These are phyloP conservation scores for Siniperca undulata DNA, from an alignment of 2,797 vertebrate genomes.

Conservation along the genomic window DNA sequence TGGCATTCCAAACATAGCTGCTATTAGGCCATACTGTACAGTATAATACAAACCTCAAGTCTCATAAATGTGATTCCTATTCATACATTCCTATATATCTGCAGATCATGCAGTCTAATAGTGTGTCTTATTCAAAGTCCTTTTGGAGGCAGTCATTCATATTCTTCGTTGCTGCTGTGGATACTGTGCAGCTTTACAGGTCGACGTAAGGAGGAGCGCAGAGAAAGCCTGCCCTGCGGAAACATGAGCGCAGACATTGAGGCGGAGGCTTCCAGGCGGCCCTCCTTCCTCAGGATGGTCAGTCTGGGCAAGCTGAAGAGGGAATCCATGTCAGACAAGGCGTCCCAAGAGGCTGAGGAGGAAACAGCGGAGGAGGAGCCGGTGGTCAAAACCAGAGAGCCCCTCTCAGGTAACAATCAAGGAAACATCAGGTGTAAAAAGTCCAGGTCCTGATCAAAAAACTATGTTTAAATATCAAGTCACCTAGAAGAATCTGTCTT, in stretches of 20 bases:
- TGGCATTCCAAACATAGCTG: conserved; percentile 51
- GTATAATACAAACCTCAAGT: conserved; percentile 7
- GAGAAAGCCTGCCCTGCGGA: conserved; percentile 85
- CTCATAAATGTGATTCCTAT: neutral
- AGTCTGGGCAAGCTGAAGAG: conserved; percentile 86
- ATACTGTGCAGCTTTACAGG: conserved; percentile 80
- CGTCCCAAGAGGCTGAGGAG: conserved; percentile 83
- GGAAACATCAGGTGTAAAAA: conserved; percentile 18
- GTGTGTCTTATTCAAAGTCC: neutral
- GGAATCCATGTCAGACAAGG: conserved; percentile 88
- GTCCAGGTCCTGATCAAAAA: neutral
- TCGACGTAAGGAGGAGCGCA: conserved; percentile 84
- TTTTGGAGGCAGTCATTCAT: conserved; percentile 4
- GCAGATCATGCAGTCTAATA: neutral
- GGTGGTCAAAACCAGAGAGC: conserved; percentile 84
- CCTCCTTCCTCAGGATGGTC: conserved; percentile 90
- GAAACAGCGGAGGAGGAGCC: conserved; percentile 82
- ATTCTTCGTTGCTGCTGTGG: conserved; percentile 29
- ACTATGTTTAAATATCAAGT: neutral
- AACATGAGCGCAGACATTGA: conserved; percentile 76
- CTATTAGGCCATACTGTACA: neutral
- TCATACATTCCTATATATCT: neutral
- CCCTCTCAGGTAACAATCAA: conserved; percentile 84
- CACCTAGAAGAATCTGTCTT: neutral
- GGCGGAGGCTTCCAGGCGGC: conserved; percentile 80